Evolutionary conservation across 2,797 vertebrate species (phyloP), one percentile per base, ranked within the genome.

Genomic region (Epinephelus malabaricus): DNA sequence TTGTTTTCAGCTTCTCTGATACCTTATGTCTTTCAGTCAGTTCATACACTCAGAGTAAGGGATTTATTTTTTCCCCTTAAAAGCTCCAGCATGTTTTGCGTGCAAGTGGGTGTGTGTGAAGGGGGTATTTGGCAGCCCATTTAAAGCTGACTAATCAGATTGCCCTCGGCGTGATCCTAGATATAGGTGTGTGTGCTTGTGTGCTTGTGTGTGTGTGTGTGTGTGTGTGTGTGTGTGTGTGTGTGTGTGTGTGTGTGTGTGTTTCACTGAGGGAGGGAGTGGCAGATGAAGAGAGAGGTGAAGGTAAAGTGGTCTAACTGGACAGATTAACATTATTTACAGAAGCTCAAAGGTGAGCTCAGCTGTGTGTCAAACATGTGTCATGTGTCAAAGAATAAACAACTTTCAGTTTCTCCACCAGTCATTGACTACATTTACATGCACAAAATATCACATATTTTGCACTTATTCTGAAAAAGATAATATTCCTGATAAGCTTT

Each of bases 111-210:
- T 83, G 82, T 89, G 89, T 76, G 78, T 84, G 68, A 82, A 82
- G 84, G 83, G 84, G 84, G 73, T 91, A 86, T 86, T 90, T 90
- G 89, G 90, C 83, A 85, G 87, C 73, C 21, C 67, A 30, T 81
- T 87, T 89, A 90, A 91, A 91, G 85, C 92, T 92, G 87, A 91
- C 89, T 91, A 92, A 92, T 94, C 88, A 90, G 92, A 90, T 90
- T 92, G 91, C 14, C 78, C 73, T 80, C 73, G 80, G 81, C 78
- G 70, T 90, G 86, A 89, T 87, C 69, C 80, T 79, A 69, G 60
- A 53, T 69, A 40, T 71, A 63, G 7, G 74, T 73, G 50, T 79
- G 75, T 68, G 66, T 71, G 53, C 21, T 21, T 67, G 45, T 51
- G 25, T 68, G 66, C n/a, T n/a, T 71, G 53, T 67, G 59, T 50